phyloP scores from a whole-genome alignment of 2,888 invertebrate genomes.

The Anarsia innoxiella region DNA sequence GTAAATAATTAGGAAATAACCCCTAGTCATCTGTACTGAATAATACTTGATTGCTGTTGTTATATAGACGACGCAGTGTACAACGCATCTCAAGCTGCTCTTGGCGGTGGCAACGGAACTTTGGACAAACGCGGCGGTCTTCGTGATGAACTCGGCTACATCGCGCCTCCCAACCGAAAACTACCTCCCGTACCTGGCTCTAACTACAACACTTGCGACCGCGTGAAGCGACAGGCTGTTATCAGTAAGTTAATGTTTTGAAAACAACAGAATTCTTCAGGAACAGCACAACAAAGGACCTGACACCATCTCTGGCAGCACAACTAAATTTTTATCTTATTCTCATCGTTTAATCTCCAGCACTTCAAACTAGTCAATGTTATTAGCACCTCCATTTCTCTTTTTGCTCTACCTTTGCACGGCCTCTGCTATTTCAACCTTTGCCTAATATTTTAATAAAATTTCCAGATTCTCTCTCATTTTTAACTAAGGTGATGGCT shows the following conservation, averaged over 20 bases:
- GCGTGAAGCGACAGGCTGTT: slow-evolving; percentile 94
- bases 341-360: background rate
- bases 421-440: slow-evolving; percentile 22
- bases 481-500: no score
- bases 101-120: slow-evolving; percentile 80
- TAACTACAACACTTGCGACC: slow-evolving; percentile 94
- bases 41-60: background rate
- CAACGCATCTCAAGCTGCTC: slow-evolving; percentile 84
- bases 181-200: slow-evolving; percentile 94
- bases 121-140: slow-evolving; percentile 88
- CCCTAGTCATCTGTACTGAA: no score
- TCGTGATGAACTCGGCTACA: slow-evolving; percentile 92
- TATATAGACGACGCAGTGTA: slow-evolving; percentile 89
- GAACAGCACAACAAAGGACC: background rate
- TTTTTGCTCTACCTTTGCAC: slow-evolving; percentile 20
- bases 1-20: no score
- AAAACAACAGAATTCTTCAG: background rate
- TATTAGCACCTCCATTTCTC: slow-evolving; percentile 9
- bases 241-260: slow-evolving; percentile 88
- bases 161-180: slow-evolving; percentile 94
- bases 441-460: no score
- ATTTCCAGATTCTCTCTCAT: slow-evolving; percentile 14
- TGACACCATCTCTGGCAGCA: background rate
- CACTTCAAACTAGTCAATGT: background rate
- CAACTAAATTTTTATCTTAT: background rate